Evolutionary conservation across 2,797 vertebrate genomes (phyloP), one percentile per base, ranked within the genome.

Genomic region (Distichodus sexfasciatus): DNA sequence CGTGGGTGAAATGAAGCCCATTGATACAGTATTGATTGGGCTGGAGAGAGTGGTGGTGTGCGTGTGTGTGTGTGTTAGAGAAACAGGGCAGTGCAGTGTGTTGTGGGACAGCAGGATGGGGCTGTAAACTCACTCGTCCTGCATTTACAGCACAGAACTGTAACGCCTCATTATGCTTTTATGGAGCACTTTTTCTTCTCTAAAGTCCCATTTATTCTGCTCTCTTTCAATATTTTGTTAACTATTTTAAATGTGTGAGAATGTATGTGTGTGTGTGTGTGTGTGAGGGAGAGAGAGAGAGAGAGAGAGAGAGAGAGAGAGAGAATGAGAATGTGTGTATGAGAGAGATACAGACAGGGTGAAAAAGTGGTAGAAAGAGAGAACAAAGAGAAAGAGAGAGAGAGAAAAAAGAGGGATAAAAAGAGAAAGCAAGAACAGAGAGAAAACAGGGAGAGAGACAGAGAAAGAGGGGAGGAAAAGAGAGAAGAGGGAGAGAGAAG

Each of bases 141-240:
- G 61, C 51, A 17, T 72, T 72, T 50, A 60, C 28, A 60, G 47
- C 54, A 44, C 47, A 66, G 66, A 53, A 35, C 44, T 46, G 59
- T 72, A 69, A 67, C 41, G 23, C 51, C 81, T 87, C 83, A 87
- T 90, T 87, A 88, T 84, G 74, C 72, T 89, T 66, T 89, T 88
- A 87, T 85, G 77, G 82, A 74, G 60, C 51, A 70, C 59, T 71
- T 66, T 77, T 83, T 79, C 80, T 77, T 38, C 15, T 57, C 66
- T 71, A 71, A 73, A 78, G 77, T 78, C 66, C 65, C 76, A 76
- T 81, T 84, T 86, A 82, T 86, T 88, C 85, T 84, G 83, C 81
- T 78, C 78, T 71, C n/a, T 26, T 31, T 61, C 29, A 23, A 38
- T 21, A 23, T 14, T 17, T 4, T 38, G 50, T 60, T 55, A 65